These are phyloP conservation scores for Seriola quinqueradiata DNA, from an alignment of 2,113 vertebrate species.

Conservation along the genomic window DNA sequence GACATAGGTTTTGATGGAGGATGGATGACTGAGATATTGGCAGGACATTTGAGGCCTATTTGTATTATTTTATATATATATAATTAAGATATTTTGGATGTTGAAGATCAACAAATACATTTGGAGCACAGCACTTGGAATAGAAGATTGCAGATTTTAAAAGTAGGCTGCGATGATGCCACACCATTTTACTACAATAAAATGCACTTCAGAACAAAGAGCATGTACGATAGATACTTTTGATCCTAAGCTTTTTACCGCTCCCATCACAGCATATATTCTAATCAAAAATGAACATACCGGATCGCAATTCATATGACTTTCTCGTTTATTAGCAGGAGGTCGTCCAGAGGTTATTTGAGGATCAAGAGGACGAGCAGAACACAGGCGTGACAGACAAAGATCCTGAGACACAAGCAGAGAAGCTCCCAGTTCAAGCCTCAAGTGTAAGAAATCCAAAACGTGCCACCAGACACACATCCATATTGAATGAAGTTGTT, in stretches of 20 bases:
- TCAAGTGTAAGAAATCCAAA: slow-evolving; percentile 60
- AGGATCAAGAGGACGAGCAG: slow-evolving; percentile 72
- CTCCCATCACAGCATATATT: neutral
- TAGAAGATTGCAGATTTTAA: neutral
- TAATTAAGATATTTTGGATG: neutral
- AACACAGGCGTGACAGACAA: slow-evolving; percentile 16
- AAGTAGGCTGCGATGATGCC: neutral
- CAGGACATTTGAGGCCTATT: neutral
- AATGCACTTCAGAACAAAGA: neutral
- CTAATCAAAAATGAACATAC: neutral
- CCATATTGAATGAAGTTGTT: neutral
- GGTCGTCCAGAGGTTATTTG: slow-evolving; percentile 83
- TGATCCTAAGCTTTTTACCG: neutral
- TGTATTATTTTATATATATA: no score
- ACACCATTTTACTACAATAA: neutral
- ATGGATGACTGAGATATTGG: neutral
- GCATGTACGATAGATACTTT: no score
- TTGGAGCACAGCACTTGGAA: neutral
- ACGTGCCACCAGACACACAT: neutral
- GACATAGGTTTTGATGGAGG: no score
- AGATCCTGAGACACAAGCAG: slow-evolving; percentile 20
- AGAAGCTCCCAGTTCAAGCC: slow-evolving; percentile 28
- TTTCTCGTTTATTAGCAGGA: slow-evolving; percentile 55
- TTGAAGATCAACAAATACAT: neutral
- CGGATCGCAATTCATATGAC: neutral